These are phyloP conservation scores for Athripsodes cinereus DNA, from an alignment of 2,888 invertebrate species.

Conservation along the genomic window DNA sequence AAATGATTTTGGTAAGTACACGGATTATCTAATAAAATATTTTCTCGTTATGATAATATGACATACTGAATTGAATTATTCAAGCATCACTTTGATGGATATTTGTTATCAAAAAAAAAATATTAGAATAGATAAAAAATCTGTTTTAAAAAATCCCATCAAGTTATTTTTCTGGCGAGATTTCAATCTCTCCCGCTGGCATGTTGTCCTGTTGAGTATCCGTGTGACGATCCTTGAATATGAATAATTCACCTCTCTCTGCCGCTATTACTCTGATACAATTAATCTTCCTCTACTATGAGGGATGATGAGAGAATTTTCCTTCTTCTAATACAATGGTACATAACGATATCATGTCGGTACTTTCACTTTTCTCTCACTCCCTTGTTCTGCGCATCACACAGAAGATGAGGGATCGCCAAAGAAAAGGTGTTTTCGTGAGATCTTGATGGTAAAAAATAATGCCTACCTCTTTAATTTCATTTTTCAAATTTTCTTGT, in stretches of 20 bases:
- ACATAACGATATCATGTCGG: slow-evolving; percentile 25
- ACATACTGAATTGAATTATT: too few species aligned
- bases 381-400: slow-evolving; percentile 30
- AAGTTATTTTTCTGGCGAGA: too few species aligned
- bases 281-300: slow-evolving; percentile 46
- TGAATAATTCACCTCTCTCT: neutral
- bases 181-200: too few species aligned
- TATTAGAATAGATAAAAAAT: too few species aligned
- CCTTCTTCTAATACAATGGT: slow-evolving; percentile 24
- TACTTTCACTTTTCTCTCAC: slow-evolving; percentile 18
- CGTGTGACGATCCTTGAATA: too few species aligned
- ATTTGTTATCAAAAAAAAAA: too few species aligned
- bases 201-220: too few species aligned
- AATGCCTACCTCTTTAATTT: slow-evolving; percentile 30
- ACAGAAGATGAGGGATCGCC: slow-evolving; percentile 28
- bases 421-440: slow-evolving; percentile 52
- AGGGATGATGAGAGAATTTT: slow-evolving; percentile 26
- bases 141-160: too few species aligned
- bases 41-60: too few species aligned
- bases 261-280: neutral
- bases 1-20: too few species aligned
- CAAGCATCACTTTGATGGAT: too few species aligned
- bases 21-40: too few species aligned
- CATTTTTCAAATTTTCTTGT: slow-evolving; percentile 27
- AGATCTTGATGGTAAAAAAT: slow-evolving; percentile 41